Evolutionary conservation across 2,113 vertebrate species (phyloP).

Genomic region (Nettapus auritus): DNA sequence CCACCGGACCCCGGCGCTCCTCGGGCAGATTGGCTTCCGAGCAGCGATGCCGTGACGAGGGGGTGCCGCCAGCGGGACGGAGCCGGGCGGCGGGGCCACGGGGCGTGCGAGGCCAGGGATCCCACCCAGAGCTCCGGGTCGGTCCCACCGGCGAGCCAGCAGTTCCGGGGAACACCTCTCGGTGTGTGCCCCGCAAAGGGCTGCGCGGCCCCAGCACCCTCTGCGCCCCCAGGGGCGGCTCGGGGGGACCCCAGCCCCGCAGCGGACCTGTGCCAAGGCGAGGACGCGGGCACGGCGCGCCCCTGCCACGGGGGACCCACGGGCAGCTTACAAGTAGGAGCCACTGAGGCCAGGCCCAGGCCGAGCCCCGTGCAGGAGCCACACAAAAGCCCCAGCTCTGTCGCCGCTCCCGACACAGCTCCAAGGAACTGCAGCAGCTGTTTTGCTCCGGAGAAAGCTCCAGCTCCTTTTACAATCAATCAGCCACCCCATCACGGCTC

Average conservation of each 20-base stretch:
- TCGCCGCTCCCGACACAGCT: not conserved
- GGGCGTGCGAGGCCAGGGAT: too few species aligned
- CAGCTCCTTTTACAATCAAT: slow-evolving; percentile 60
- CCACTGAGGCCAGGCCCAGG: too few species aligned
- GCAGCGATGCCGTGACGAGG: not conserved
- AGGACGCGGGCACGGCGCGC: fast-evolving
- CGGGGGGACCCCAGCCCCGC: not conserved
- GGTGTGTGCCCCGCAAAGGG: not conserved
- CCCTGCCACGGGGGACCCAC: not conserved
- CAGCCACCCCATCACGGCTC: slow-evolving; percentile 41
- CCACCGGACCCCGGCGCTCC: not conserved
- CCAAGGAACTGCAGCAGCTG: slow-evolving; percentile 5
- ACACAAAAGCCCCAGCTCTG: not conserved
- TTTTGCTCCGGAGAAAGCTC: not conserved
- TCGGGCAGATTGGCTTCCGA: not conserved
- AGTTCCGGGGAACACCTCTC: not conserved
- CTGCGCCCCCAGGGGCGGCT: not conserved
- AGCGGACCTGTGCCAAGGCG: fast-evolving
- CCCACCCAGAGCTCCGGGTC: too few species aligned
- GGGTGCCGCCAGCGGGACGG: not conserved
- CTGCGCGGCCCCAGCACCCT: not conserved
- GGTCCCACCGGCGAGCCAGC: too few species aligned
- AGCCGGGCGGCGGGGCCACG: too few species aligned
- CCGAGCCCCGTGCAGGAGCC: fast-evolving
- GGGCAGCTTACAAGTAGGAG: not conserved